phyloP scores from a whole-genome alignment of 2,113 vertebrate species.

The Bubo bubo region DNA sequence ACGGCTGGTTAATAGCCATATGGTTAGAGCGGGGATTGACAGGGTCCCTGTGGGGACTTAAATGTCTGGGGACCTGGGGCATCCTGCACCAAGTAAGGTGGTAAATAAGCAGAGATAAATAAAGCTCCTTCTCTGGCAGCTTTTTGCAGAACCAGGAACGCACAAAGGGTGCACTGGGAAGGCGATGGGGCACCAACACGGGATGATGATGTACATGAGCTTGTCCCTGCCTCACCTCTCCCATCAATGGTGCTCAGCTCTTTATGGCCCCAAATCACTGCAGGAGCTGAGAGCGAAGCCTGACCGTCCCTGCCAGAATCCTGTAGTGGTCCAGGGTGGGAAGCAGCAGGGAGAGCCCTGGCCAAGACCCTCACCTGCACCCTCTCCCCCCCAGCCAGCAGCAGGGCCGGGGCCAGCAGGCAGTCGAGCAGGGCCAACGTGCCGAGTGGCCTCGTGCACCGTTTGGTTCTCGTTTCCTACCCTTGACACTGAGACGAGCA shows the following conservation, averaged over 20 bases:
- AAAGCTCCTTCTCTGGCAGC: neutral
- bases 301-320: neutral
- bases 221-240: neutral
- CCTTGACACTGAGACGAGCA: neutral
- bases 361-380: neutral
- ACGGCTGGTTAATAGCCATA: neutral
- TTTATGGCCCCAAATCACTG: neutral
- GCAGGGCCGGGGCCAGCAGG: neutral
- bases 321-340: neutral
- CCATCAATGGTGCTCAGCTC: neutral
- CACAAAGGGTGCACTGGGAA: neutral
- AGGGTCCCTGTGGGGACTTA: neutral
- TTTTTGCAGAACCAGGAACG: neutral
- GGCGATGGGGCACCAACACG: accelerated
- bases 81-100: neutral
- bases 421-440: accelerated
- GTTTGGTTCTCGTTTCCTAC: neutral
- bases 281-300: neutral
- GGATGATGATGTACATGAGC: accelerated
- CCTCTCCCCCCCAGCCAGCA: neutral
- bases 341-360: neutral
- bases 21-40: neutral
- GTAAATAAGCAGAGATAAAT: neutral
- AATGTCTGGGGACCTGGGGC: neutral
- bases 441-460: accelerated